Base-by-base conservation (phyloP, 1,140 invertebrate genomes). In the Brevipalpus yothersi region DNA sequence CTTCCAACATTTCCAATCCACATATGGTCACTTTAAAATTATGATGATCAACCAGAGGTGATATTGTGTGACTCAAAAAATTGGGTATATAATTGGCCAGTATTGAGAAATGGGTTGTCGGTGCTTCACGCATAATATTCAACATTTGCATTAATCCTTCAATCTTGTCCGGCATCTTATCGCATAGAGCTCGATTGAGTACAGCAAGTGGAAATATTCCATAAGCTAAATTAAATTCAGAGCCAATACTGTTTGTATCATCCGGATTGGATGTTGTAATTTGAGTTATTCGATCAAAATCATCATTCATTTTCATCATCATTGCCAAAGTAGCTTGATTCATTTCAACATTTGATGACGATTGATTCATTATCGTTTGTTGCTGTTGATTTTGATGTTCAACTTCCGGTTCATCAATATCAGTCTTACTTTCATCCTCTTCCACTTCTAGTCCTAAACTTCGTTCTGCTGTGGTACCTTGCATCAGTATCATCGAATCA, bases 71-170 rank as follows among this genome's bases (percentile, higher is more conserved):
- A 59, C 76, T 73, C 49, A 83, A 71, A 58, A 83, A 75, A 56
- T 78, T 75, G 59, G 77, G 74, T 63, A 82, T 71, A 68, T 79
- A 72, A 2, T 79, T 75, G 63, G 77, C 73, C 23, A 82, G 70
- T 56, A 70, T 63, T 40, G 71, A 67, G 56, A 78, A 62, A 13
- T 73, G 75, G 21, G 71, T 47, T n/a, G 19, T 42, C 2, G 62
- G 57, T 13, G 53, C 17, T 21, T 63, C 60, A 10, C 56, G 21
- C 2, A 62, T n/a, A 9, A 61, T 61, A 7, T 17, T 15, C 11
- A 63, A 15, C 17, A 63, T 55, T 12, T 58, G 42, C 40, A 61
- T 56, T 1, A 61, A n/a, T 7, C 49, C 62, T 1, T 57, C 49
- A 15, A 59, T 40, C 43, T 59, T 57, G 11, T 61, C 60, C 0